Evolutionary conservation across 2,888 invertebrate genomes (phyloP), one percentile per base, ranked within the genome.

Genomic region (Tachina grossa): DNA sequence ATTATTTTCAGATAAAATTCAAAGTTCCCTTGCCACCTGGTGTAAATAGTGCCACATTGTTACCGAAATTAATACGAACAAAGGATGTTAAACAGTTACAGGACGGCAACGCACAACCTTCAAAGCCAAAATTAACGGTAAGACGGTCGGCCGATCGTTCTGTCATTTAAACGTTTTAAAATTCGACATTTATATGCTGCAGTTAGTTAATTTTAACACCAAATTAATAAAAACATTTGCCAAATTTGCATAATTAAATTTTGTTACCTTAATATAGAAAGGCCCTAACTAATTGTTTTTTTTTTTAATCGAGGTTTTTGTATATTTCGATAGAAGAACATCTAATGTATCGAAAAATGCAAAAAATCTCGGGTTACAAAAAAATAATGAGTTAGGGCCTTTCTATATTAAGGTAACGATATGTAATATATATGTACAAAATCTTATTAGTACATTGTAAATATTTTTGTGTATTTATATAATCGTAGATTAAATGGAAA

Each of bases 51-150:
- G 95, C 96, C 90, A 95, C 96, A 88, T 93, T 97, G 87, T 96
- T 97, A 92, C 95, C 96, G 79, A 97, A 96, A 93, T 94, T 97
- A 87, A 97, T 97, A 91, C 95, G 97, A 85, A 97, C 97, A 87
- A 96, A 96, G 92, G 96, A 97, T 88, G 90, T 93, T 55, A 90
- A 92, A 88, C 91, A 91, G 87, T 89, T 92, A 87, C 93, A 93
- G 89, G 92, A 92, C 75, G 93, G 92, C 78, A 92, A 91, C 88
- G 89, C 92, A 87, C 90, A 92, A 87, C 92, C 93, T 89, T 94
- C 95, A 88, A 96, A 96, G 92, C 94, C 95, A 89, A 96, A 96
- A 92, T 93, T 97, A 88, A 95, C 96, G 94, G 97, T 96, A 93
- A 94, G 94, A 93, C 14, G n/a, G 49, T 31, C 14, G n/a, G 1